A percentile compares a stretch with the other conserved stretches of the same genome.
phyloP scores from a whole-genome alignment of 2,888 invertebrate species.

The Idaea biselata region DNA sequence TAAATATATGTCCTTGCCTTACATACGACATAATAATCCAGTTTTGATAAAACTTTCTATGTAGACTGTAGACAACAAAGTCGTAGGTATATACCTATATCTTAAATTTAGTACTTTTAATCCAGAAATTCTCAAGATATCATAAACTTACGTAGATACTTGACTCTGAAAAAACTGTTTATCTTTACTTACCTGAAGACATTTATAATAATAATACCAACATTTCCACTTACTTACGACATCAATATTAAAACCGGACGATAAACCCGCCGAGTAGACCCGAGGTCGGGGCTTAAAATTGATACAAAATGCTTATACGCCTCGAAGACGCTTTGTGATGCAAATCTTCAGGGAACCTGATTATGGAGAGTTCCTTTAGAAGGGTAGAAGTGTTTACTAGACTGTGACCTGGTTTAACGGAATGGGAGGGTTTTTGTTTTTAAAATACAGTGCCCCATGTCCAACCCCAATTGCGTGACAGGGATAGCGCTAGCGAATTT shows the following conservation, averaged over 20 bases:
- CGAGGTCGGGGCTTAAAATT: constrained; percentile 11
- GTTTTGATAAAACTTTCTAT: too few species aligned
- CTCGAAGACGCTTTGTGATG: constrained; percentile 27
- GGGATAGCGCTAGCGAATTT: too few species aligned
- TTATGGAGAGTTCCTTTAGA: background rate
- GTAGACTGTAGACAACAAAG: too few species aligned
- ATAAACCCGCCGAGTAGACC: background rate
- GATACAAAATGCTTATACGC: constrained; percentile 26
- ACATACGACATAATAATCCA: too few species aligned
- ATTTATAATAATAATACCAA: background rate
- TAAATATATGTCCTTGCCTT: too few species aligned
- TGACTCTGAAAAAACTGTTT: too few species aligned
- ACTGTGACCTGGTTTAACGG: background rate
- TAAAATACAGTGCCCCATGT: too few species aligned
- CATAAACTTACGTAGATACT: too few species aligned
- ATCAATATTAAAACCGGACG: constrained; percentile 1
- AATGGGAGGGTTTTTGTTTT: background rate
- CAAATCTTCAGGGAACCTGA: constrained; percentile 15
- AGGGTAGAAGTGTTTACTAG: background rate
- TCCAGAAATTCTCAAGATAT: too few species aligned
- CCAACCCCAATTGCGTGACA: too few species aligned
- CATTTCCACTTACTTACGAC: background rate
- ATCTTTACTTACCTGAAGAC: background rate
- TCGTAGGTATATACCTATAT: too few species aligned
- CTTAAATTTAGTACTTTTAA: too few species aligned